These are phyloP conservation scores for Tokudaia tokunoshimensis DNA, from an alignment of 2,797 vertebrate genomes.

Conservation along the genomic window DNA sequence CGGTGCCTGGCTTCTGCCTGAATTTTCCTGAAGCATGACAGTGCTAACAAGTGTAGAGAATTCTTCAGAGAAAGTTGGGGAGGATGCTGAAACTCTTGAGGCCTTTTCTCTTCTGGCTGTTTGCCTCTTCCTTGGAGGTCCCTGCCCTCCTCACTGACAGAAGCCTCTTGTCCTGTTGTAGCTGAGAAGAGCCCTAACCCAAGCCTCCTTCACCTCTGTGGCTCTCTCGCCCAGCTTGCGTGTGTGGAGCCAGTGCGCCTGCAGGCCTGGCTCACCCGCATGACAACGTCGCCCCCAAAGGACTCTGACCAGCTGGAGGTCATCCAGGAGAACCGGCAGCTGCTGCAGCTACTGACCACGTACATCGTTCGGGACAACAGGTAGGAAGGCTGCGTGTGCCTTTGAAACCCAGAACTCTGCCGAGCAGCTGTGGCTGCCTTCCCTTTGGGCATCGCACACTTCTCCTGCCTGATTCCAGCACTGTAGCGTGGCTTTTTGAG, in stretches of 20 bases:
- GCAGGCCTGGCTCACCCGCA: conserved; percentile 97
- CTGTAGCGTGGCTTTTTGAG: neutral
- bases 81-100: conserved; percentile 57
- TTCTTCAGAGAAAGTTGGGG: conserved; percentile 69
- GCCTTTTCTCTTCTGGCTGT: neutral
- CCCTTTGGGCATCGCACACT: neutral
- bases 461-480: neutral
- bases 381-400: conserved; percentile 67
- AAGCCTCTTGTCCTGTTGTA: conserved; percentile 81
- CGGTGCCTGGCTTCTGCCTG: conserved; percentile 40
- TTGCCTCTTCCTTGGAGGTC: neutral
- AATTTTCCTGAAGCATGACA: conserved; percentile 10
- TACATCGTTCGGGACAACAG: conserved; percentile 98
- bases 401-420: neutral
- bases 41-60: conserved; percentile 76
- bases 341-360: conserved; percentile 96
- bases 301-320: conserved; percentile 97
- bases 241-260: conserved; percentile 95
- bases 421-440: neutral
- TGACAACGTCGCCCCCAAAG: conserved; percentile 96
- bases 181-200: conserved; percentile 99
- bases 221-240: conserved; percentile 97
- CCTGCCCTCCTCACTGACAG: neutral
- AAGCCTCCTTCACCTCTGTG: conserved; percentile 95
- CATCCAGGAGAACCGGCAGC: conserved; percentile 98